Evolutionary conservation across 2,888 invertebrate genomes (phyloP), one percentile per base, ranked within the genome.

Genomic region (Nomada flava): DNA sequence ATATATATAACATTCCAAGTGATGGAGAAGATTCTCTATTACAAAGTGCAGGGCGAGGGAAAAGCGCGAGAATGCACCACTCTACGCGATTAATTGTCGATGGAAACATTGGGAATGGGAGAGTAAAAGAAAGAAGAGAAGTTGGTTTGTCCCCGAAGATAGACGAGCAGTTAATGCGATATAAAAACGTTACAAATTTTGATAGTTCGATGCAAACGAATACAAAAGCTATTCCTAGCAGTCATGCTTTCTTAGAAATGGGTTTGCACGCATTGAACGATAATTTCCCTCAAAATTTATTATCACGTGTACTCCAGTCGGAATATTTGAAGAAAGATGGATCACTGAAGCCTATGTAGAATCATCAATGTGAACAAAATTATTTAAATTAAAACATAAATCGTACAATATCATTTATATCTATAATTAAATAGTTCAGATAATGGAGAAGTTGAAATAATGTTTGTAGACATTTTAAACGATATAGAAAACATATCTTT

Each of bases 291-390:
- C 65, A 60, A 47, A 67, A 87, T 52, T 74, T 79, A 52, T 23
- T 84, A n/a, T 76, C 85, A 7, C 83, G 82, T 62, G 83, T 91
- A 57, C 75, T 90, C 11, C 88, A 86, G n/a, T 91, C 91, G 13
- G 84, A 90, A 73, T 91, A 88, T 67, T 71, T 91, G 23, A 86
- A 81, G 18, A 89, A 84, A 55, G 85, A 90, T 29, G 74, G 78
- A 1, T 79, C 88, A 11, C 64, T 90, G 15, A 81, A 86, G 67
- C 85, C 82, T 11, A 64, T 83, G 57, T 89, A 85, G 53, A 52
- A 29, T n/a, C 26, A 1, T 62, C n/a, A n/a, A 78, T 47, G 20
- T 20, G 26, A 50, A 7, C 15, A 52, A 57, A 29, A 62, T 71
- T n/a, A 63, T 11, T n/a, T 62, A 63, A 72, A 44, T 47, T 65